Evolutionary conservation across 1,140 invertebrate genomes (phyloP).

Genomic region (Ganaspis sp.): DNA sequence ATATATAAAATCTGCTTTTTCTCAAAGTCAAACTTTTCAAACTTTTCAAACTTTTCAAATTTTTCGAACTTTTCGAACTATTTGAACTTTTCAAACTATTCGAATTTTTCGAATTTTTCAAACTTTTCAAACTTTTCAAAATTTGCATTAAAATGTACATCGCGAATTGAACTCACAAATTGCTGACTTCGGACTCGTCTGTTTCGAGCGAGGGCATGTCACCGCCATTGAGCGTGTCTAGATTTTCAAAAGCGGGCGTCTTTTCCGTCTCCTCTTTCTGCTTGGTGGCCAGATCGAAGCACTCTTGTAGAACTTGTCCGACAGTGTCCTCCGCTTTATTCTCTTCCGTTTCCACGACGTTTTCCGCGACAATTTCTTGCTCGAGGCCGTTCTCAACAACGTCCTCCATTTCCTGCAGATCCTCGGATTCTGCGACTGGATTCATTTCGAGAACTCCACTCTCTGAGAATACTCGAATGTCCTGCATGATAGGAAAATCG

Average conservation of each 20-base stretch:
- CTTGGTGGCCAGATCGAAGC: conserved; percentile 49
- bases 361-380: neutral
- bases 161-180: neutral
- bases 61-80: too few relatives aligned
- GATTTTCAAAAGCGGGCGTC: conserved; percentile 33
- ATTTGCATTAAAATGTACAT: neutral
- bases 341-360: neutral
- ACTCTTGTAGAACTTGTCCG: conserved; percentile 47
- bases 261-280: conserved; percentile 19
- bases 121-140: neutral
- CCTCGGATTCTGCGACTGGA: neutral
- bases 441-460: neutral
- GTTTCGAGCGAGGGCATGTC: conserved; percentile 61
- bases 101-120: too few relatives aligned
- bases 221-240: conserved; percentile 56
- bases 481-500: too few relatives aligned
- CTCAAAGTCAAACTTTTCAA: too few relatives aligned
- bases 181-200: neutral
- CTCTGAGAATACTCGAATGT: too few relatives aligned
- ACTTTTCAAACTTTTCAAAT: too few relatives aligned
- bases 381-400: neutral
- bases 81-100: too few relatives aligned
- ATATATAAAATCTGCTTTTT: too few relatives aligned
- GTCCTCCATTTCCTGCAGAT: neutral
- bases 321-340: neutral